Evolutionary conservation across 2,888 invertebrate genomes (phyloP), one percentile per base, ranked within the genome.

Genomic region (Thecocarcelia acutangulata): DNA sequence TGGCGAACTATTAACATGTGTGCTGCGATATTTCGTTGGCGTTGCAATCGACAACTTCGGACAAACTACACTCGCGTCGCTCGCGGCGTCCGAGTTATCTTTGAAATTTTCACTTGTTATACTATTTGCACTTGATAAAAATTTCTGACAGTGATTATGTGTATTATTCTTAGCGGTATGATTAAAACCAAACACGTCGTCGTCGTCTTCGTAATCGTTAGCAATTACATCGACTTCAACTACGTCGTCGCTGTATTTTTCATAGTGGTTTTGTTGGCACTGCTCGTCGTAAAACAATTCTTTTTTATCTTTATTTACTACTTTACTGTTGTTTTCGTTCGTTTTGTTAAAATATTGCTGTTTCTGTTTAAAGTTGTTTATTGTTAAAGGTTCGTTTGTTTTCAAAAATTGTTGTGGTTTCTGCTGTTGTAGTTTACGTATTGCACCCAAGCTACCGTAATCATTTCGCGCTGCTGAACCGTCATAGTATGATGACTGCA

Each of bases 1-100:
- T 69, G 86, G 85, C 66, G 86, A 86, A 84, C 80, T 82, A 54
- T 83, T 91, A 84, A 92, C 92, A 91, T 92, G 92, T 91, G 91
- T 91, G 87, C 91, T 91, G 88, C 68, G 68, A 44, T 75, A 72
- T 56, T 74, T 74, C 12, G 79, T 73, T 54, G 81, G 63, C 52
- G 75, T 80, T 72, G 72, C 63, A 50, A 48, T 70, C 11, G 68
- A 19, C 13, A 58, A 28, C 48, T 74, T 74, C 28, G 33, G 44
- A 73, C 54, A 61, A 50, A 40, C 44, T 66, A 33, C 24, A 68
- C 52, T 72, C 9, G 56, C 33, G 24, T 42, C 33, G 24, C 33
- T 70, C 21, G 48, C 21, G 40, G 24, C 21, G 21, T 54, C 44
- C 37, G 46, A 56, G 15, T 19, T 74, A 19, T 74, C 50, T 52